Evolutionary conservation across 2,113 vertebrate genomes (phyloP), one percentile per base, ranked within the genome.

Genomic region (Otolemur garnettii): DNA sequence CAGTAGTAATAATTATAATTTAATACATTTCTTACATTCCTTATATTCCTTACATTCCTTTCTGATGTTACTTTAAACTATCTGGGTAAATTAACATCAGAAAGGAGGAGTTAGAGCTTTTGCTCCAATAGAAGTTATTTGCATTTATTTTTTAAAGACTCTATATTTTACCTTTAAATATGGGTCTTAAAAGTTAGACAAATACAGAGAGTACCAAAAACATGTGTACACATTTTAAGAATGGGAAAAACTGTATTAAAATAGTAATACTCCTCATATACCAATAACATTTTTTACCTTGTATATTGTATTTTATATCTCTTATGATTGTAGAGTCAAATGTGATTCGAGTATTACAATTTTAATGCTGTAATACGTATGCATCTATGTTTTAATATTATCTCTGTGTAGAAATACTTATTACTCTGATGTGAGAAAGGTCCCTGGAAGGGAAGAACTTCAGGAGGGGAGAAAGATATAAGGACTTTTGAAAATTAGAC

Each of bases 51-150:
- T 38, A 38, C 38, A 38, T 38, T 38, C 38, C 38, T 38, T 38
- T 38, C 38, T 38, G 38, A 38, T 38, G 38, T 38, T 38, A 38
- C 38, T 38, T 38, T 38, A 90, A 90, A 83, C 26, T 59, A 35
- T 30, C 26, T 66, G 75, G 35, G 33, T 59, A 87, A 81, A 81
- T 14, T 64, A 92, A 89, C 13, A 79, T 60, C 14, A 18, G 18
- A 89, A 92, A 86, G 8, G 81, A 92, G 57, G 24, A 11, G 38
- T 60, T 83, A 93, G 79, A 87, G 13, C 35, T 55, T 82, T 66
- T 7, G 38, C 62, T 38, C 75, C n/a, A 92, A 57, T 57, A 62
- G 72, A 88, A 74, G 14, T 50, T 57, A 66, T 19, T 10, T 55
- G 53, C 35, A 26, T 71, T 90, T 72, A 22, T 87, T 81, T 94